These are phyloP conservation scores for Micoletzkya japonica DNA, from an alignment of 2,888 invertebrate genomes.

Conservation along the genomic window DNA sequence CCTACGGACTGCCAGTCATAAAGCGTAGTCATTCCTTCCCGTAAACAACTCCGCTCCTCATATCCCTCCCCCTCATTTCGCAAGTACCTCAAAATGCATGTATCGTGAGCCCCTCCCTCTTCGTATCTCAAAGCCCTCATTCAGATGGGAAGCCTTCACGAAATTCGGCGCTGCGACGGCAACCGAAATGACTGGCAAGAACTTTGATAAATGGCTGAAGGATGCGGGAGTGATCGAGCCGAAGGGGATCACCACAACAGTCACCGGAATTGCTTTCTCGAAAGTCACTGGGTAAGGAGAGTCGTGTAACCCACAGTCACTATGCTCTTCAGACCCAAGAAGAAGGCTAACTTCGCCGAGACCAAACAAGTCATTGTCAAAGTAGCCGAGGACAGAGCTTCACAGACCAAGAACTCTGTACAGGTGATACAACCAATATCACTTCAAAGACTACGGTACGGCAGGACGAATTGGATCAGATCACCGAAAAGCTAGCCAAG, in stretches of 20 bases:
- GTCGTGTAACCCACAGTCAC: neutral
- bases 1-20: neutral
- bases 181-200: slow-evolving; percentile 63
- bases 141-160: slow-evolving; percentile 58
- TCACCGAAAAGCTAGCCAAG: slow-evolving; percentile 55
- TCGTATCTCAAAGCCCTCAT: too few species aligned
- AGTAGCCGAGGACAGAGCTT: slow-evolving; percentile 60
- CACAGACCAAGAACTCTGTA: slow-evolving; percentile 53
- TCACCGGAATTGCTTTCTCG: slow-evolving; percentile 64
- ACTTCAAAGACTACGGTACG: neutral
- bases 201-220: slow-evolving; percentile 62
- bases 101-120: too few species aligned
- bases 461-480: slow-evolving; percentile 60
- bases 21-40: neutral
- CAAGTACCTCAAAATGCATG: neutral
- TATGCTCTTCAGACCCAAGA: slow-evolving; percentile 55
- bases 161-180: slow-evolving; percentile 60
- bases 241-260: slow-evolving; percentile 58
- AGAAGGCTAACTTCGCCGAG: slow-evolving; percentile 62
- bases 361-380: slow-evolving; percentile 58
- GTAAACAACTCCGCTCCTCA: neutral
- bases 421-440: slow-evolving; percentile 41
- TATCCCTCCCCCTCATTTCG: slow-evolving; percentile 12
- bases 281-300: slow-evolving; percentile 59
- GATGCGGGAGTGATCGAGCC: slow-evolving; percentile 60